Evolutionary conservation across 2,888 invertebrate species (phyloP).

Genomic region (Drosophila quinaria): DNA sequence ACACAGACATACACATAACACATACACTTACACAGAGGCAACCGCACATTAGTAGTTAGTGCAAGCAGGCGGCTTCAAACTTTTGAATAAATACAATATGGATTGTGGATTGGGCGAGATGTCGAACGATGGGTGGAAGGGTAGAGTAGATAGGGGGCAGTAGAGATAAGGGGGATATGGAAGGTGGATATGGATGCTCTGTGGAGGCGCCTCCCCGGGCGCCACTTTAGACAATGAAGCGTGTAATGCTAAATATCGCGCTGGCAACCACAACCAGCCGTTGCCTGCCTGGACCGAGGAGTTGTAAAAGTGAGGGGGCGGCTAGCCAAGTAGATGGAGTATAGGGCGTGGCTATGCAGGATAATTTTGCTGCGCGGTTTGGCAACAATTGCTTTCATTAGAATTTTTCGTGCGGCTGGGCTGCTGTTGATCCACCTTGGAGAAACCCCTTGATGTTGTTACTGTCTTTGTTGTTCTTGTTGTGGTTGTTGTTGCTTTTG

Average conservation of each 20-base stretch:
- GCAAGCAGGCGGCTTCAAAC: constrained; percentile 78
- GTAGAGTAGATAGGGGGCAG: neutral
- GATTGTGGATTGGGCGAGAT: constrained; percentile 16
- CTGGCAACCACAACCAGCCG: constrained; percentile 73
- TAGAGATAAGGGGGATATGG: neutral
- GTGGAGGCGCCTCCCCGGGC: constrained; percentile 60
- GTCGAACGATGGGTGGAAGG: neutral
- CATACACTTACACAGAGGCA: constrained; percentile 26
- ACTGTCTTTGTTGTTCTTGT: constrained; percentile 50
- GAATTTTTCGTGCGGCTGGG: constrained; percentile 63
- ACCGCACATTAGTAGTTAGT: constrained; percentile 82
- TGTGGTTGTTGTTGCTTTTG: no score
- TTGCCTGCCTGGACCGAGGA: constrained; percentile 25
- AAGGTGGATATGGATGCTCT: neutral
- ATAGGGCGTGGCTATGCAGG: constrained; percentile 62
- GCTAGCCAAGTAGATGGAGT: neutral
- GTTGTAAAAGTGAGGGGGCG: neutral
- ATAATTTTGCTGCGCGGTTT: constrained; percentile 81
- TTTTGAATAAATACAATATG: constrained; percentile 80
- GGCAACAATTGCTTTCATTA: constrained; percentile 82
- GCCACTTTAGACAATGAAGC: constrained; percentile 82
- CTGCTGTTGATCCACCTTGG: constrained; percentile 60
- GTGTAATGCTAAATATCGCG: constrained; percentile 79
- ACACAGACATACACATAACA: constrained; percentile 11
- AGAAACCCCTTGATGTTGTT: constrained; percentile 68